Evolutionary conservation across 2,797 vertebrate species (phyloP), one percentile per base, ranked within the genome.

Genomic region (Helostoma temminkii): DNA sequence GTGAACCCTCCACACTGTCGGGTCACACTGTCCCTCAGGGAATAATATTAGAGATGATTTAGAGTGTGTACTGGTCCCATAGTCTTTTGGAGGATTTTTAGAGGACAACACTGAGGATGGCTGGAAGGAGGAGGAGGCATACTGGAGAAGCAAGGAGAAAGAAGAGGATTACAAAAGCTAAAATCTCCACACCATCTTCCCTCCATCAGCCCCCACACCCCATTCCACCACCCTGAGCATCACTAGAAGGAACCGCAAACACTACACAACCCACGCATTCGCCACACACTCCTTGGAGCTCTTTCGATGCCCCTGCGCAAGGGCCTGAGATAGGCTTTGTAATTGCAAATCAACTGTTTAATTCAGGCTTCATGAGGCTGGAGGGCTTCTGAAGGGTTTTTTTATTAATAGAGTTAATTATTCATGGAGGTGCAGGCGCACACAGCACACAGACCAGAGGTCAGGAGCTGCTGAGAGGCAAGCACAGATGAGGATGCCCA

Each of bases 341-440:
- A 94, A 91, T 93, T 93, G 88, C 89, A 92, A 93, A 93, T 94
- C 87, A 93, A 89, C 81, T 92, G 87, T 92, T 94, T 90, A 90
- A 92, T 93, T 92, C 89, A 86, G 87, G 69, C 87, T 93, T 88
- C 83, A 89, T 86, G 81, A 93, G 83, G 71, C 87, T 81, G 78
- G 89, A 91, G 82, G 73, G 83, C 69, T 83, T 84, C 84, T 90
- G 87, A 92, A 90, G 82, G 82, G 82, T 26, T 41, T 89, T 92
- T 88, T 85, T 87, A 91, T 88, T 93, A 92, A 93, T 83, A 83
- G 71, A 62, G 73, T 90, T 92, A 91, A 93, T 90, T 92, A 93
- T 93, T 93, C 89, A 92, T 93, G 81, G 85, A 78, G 80, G 83
- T 87, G 85, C 82, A 68, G 67, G 77, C 58, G 34, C 88, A 88